Conservation (phyloP, 1,140 invertebrate species). For the Pogonus chalceus region DNA sequence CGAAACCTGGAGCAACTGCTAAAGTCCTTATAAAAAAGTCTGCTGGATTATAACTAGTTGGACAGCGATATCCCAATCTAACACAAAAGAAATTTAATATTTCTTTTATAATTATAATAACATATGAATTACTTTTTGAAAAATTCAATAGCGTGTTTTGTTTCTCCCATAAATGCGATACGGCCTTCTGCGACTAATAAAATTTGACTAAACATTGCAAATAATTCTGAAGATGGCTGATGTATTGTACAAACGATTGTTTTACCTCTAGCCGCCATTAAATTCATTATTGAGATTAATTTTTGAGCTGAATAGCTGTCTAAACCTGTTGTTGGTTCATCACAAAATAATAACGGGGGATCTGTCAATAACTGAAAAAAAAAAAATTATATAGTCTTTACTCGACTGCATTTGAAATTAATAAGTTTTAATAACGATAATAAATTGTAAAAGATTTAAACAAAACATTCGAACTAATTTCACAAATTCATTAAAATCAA, state of each 20-base stretch:
- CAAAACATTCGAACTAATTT: no score
- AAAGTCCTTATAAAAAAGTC: conserved; percentile 85
- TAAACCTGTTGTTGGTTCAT: conserved; percentile 90
- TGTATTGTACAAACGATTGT: conserved; percentile 94
- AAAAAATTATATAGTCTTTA: conserved; percentile 15
- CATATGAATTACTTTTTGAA: conserved; percentile 53
- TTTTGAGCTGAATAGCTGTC: conserved; percentile 89
- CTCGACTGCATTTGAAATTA: no score
- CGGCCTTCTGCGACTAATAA: conserved; percentile 81
- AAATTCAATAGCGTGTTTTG: conserved; percentile 62
- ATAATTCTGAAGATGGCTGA: conserved; percentile 90
- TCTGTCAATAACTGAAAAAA: conserved; percentile 71
- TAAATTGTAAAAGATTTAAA: no score
- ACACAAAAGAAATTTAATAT: conserved; percentile 16
- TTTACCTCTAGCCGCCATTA: conserved; percentile 55
- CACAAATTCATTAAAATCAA: no score
- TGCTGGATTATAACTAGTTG: conserved; percentile 79
- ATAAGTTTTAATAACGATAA: no score
- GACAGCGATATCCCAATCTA: conserved; percentile 69
- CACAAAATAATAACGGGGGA: conserved; percentile 87
- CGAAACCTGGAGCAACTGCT: conserved; percentile 66
- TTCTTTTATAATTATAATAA: not conserved
- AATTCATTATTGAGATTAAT: conserved; percentile 63
- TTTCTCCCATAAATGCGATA: conserved; percentile 76
- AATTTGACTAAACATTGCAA: conserved; percentile 77